Evolutionary conservation across 2,113 vertebrate species (phyloP).

Genomic region (Oryzias woworae): DNA sequence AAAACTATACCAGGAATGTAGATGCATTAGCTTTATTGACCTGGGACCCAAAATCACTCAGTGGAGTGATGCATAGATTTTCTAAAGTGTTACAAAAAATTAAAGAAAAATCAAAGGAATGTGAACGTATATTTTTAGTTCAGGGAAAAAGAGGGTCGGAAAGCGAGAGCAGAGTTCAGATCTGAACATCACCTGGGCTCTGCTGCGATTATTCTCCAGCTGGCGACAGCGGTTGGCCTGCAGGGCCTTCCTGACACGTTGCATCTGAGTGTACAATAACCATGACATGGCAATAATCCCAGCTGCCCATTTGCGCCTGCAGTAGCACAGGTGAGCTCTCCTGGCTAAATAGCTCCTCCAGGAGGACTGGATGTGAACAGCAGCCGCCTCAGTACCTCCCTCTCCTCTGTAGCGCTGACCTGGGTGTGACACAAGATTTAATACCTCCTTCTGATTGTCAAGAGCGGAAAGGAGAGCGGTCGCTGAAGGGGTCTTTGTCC

Average conservation of each 20-base stretch:
- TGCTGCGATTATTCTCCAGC: conserved; percentile 83
- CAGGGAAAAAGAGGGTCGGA: conserved; percentile 4
- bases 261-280: conserved; percentile 71
- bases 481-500: conserved; percentile 31
- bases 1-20: too few species aligned
- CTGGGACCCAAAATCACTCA: too few species aligned
- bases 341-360: conserved; percentile 75
- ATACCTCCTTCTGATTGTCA: conserved; percentile 73
- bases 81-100: too few species aligned
- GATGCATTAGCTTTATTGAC: too few species aligned
- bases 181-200: conserved; percentile 82
- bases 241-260: conserved; percentile 71
- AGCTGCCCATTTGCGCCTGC: conserved; percentile 79
- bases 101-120: too few species aligned
- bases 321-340: conserved; percentile 55
- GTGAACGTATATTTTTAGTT: neutral
- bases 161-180: neutral
- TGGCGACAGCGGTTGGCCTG: conserved; percentile 79
- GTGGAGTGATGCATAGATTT: too few species aligned
- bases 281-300: conserved; percentile 78
- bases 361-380: conserved; percentile 74
- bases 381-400: conserved; percentile 70
- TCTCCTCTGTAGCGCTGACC: conserved; percentile 83
- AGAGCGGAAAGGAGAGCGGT: conserved; percentile 72
- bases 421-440: conserved; percentile 57